Evolutionary conservation across 2,113 vertebrate genomes (phyloP), one percentile per base, ranked within the genome.

Genomic region (Mugil cephalus): DNA sequence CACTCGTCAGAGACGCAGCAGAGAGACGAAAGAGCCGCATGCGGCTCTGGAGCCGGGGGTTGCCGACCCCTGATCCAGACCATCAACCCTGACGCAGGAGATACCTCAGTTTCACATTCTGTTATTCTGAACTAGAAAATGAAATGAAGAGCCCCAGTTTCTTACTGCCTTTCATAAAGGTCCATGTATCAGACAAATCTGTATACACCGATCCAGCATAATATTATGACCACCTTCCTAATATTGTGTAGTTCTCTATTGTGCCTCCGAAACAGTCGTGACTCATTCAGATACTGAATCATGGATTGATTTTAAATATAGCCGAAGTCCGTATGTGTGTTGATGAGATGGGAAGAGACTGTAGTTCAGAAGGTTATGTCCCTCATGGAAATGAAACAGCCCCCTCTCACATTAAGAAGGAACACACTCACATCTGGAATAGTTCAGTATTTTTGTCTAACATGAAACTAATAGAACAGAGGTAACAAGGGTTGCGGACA

Each of bases 391-490:
- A 47, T 24, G 11, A 21, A 56, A 14, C 19, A 47, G 46, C 0
- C 15, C 2, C 30, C 21, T 43, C 19, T 70, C 38, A 36, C 43
- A 50, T 42, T 12, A 21, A 24, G 35, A 24, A 50, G 14, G 4
- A 46, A 8, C 3, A 30, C 24, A 5, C 9, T 47, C 14, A 52
- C 17, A 47, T 21, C 39, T 4, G 0, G 21, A 30, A 14, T 45
- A 40, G 59, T 52, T n/a, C 45, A 3, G 59, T 39, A 12, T 15
- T 34, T 79, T 53, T 55, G 42, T 60, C 34, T 65, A 59, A 68
- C 56, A 69, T 69, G 18, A 45, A 69, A 58, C 64, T 34, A 50
- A 45, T 45, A 38, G 21, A 42, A 24, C 38, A 10, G 24, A 54
- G n/a, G n/a, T n/a, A n/a, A n/a, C n/a, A n/a, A n/a, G 47, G n/a